These are phyloP conservation scores for Trididemnum clinides DNA, from an alignment of 23 tunicate species.

Conservation along the genomic window DNA sequence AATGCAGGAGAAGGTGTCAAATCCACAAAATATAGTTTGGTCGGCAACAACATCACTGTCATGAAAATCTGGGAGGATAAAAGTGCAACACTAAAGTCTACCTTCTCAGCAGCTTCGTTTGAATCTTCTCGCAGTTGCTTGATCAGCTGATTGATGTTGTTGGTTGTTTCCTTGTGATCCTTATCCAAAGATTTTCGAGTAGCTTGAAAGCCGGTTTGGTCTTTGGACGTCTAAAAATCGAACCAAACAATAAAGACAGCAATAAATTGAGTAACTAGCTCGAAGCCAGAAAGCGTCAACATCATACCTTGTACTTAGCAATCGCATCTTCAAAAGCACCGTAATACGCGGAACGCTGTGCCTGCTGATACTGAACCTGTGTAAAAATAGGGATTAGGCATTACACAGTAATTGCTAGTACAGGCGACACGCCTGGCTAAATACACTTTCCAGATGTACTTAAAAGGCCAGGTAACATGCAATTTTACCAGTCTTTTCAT, in stretches of 20 bases:
- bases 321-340: constrained; percentile 72
- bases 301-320: constrained; percentile 57
- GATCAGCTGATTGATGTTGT: constrained; percentile 45
- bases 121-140: constrained; percentile 61
- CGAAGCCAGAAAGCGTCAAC: neutral
- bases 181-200: constrained; percentile 68
- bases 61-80: no score
- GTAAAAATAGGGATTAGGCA: no score
- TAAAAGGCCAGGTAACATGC: no score
- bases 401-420: no score
- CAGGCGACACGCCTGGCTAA: no score
- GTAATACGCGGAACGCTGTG: constrained; percentile 61
- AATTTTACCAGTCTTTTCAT: no score
- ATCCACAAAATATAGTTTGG: no score
- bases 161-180: constrained; percentile 74
- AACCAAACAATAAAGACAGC: no score
- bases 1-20: no score
- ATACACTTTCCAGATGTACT: no score
- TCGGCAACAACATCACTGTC: no score
- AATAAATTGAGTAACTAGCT: neutral
- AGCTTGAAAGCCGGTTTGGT: constrained; percentile 25
- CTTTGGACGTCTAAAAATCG: constrained; percentile 55
- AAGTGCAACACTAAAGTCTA: no score
- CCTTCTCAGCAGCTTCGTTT: constrained; percentile 60
- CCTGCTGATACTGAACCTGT: constrained; percentile 65